Percentiles rank a stretch among this genome's conserved stretches.
phyloP scores from a whole-genome alignment of 2,888 invertebrate species.

The Mactromeris polynyma region DNA sequence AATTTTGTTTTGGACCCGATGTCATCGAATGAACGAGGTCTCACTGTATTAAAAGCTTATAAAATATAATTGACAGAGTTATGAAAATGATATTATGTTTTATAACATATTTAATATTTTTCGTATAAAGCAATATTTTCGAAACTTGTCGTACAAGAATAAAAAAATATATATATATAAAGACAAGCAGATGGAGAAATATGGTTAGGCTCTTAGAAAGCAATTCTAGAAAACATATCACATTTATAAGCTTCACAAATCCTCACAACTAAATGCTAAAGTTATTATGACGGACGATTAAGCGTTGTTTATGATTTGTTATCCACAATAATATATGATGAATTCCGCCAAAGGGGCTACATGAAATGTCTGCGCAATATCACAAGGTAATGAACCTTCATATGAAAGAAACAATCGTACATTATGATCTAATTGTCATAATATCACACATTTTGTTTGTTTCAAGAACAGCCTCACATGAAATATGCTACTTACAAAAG shows the following conservation, averaged over 20 bases:
- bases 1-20: too few species aligned
- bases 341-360: background rate
- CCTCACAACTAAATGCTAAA: background rate
- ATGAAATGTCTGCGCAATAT: background rate
- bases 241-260: background rate
- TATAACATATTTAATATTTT: too few species aligned
- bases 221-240: background rate
- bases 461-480: too few species aligned
- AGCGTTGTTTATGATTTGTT: background rate
- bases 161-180: too few species aligned
- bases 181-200: too few species aligned
- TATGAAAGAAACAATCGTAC: background rate
- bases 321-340: background rate
- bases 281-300: background rate
- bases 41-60: too few species aligned
- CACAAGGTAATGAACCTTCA: background rate
- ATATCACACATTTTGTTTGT: background rate
- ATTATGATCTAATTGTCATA: background rate
- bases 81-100: too few species aligned
- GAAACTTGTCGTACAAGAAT: too few species aligned
- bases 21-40: too few species aligned
- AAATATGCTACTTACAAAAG: too few species aligned
- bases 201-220: background rate
- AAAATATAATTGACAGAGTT: too few species aligned
- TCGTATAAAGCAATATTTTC: too few species aligned